These are phyloP conservation scores for Andrena flavipes DNA, from an alignment of 2,888 invertebrate species.

Conservation along the genomic window DNA sequence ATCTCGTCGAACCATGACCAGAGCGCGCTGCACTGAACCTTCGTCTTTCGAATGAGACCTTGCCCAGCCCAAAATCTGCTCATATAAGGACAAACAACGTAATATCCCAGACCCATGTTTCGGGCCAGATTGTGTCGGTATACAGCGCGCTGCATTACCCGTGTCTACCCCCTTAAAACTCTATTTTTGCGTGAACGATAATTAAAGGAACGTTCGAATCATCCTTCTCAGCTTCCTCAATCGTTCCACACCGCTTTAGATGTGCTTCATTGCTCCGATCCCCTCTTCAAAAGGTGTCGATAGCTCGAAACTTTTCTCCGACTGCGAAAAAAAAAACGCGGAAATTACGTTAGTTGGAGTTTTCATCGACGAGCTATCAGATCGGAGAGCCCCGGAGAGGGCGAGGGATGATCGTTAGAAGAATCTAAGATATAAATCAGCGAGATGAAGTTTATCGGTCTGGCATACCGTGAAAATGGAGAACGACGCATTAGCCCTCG, in stretches of 20 bases:
- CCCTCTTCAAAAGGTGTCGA: not conserved
- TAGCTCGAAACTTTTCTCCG: conserved; percentile 27
- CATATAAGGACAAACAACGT: too few relatives aligned
- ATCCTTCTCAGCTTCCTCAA: not conserved
- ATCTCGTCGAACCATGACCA: too few relatives aligned
- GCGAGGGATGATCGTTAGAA: conserved; percentile 23
- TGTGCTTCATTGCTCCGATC: not conserved
- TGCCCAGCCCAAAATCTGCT: too few relatives aligned
- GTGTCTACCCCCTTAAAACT: too few relatives aligned
- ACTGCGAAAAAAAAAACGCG: not conserved
- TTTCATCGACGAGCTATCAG: conserved; percentile 2
- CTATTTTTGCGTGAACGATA: too few relatives aligned
- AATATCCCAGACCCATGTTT: too few relatives aligned
- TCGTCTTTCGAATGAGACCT: too few relatives aligned
- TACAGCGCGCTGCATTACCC: too few relatives aligned
- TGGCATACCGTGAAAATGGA: conserved; percentile 62
- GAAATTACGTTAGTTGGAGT: conserved; percentile 4
- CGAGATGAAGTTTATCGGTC: conserved; percentile 64
- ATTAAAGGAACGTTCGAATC: not conserved
- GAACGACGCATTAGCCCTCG: conserved; percentile 63
- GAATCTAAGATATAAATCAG: conserved; percentile 65
- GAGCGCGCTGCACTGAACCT: too few relatives aligned
- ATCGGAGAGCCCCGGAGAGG: conserved; percentile 1
- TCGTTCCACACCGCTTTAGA: not conserved
- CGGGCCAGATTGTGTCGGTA: too few relatives aligned